Percentiles rank a stretch among this genome's conserved stretches.
Conservation (phyloP, 2,113 vertebrate species). For the Psettodes erumei region DNA sequence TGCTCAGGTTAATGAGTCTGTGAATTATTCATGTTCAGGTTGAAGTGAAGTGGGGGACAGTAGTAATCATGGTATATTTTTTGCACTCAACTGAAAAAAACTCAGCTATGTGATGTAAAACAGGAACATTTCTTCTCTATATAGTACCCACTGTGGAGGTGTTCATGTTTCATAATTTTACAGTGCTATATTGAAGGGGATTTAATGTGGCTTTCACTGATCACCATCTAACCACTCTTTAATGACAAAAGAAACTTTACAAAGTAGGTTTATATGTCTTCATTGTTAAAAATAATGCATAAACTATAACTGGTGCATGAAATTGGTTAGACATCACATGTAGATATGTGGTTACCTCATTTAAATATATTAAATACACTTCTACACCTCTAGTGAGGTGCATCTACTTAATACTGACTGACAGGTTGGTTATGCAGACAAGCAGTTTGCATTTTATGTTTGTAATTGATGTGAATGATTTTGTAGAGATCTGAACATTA, state of each 20-base stretch:
- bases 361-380: neutral
- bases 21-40: slow-evolving; percentile 78
- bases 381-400: neutral
- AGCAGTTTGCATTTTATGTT: neutral
- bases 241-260: too few relatives aligned
- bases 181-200: neutral
- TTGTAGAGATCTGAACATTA: neutral
- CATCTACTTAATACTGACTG: neutral
- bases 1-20: slow-evolving; percentile 74
- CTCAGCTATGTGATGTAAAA: slow-evolving; percentile 18
- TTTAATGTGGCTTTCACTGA: neutral
- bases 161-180: neutral
- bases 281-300: neutral
- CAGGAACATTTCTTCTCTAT: neutral
- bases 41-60: slow-evolving; percentile 55
- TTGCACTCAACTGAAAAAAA: slow-evolving; percentile 24
- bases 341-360: neutral
- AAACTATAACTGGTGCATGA: neutral
- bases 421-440: neutral
- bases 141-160: too few relatives aligned
- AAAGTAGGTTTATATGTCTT: neutral
- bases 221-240: too few relatives aligned
- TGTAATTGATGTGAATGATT: neutral
- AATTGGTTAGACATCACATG: neutral
- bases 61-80: slow-evolving; percentile 31